Evolutionary conservation across 2,113 vertebrate species (phyloP).

Genomic region (Sinocyclocheilus anshuiensis): DNA sequence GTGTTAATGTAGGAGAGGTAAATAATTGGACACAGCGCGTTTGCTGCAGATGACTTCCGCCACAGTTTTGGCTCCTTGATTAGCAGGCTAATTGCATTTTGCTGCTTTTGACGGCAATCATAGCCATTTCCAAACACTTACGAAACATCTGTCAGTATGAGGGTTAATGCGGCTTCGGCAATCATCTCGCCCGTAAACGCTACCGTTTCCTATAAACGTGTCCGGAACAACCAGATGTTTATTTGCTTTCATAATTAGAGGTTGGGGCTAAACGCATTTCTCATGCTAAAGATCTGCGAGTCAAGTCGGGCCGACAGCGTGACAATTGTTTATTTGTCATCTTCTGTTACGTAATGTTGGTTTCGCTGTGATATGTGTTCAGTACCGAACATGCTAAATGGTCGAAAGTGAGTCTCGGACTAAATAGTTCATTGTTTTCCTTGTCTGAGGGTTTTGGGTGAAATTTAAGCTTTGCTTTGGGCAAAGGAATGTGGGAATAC

Average conservation of each 20-base stretch:
- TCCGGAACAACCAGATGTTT: slow-evolving; percentile 10
- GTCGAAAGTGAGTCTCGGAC: not conserved
- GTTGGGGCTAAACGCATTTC: not conserved
- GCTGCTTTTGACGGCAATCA: slow-evolving; percentile 47
- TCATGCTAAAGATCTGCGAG: not conserved
- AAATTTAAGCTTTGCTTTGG: slow-evolving; percentile 36
- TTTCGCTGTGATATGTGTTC: not conserved
- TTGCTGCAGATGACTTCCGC: slow-evolving; percentile 46
- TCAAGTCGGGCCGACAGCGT: not conserved
- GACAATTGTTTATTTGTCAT: not conserved
- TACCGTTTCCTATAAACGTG: not conserved
- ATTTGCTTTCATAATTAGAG: slow-evolving; percentile 17
- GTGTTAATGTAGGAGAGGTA: slow-evolving; percentile 42
- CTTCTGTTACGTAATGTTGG: not conserved
- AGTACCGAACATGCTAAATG: not conserved
- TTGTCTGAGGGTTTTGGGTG: slow-evolving; percentile 22
- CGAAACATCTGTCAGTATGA: slow-evolving; percentile 48
- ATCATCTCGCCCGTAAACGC: slow-evolving; percentile 31
- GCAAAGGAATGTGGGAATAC: slow-evolving; percentile 22
- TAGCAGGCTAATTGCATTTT: slow-evolving; percentile 55
- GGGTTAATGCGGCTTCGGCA: slow-evolving; percentile 27
- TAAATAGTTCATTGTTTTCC: not conserved
- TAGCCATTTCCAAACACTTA: slow-evolving; percentile 35
- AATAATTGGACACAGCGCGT: slow-evolving; percentile 52
- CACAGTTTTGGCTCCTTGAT: slow-evolving; percentile 48